Base-by-base conservation (phyloP, 30 jellyfish, hydroid and myxozoan species). In the Catostylus mosaicus region DNA sequence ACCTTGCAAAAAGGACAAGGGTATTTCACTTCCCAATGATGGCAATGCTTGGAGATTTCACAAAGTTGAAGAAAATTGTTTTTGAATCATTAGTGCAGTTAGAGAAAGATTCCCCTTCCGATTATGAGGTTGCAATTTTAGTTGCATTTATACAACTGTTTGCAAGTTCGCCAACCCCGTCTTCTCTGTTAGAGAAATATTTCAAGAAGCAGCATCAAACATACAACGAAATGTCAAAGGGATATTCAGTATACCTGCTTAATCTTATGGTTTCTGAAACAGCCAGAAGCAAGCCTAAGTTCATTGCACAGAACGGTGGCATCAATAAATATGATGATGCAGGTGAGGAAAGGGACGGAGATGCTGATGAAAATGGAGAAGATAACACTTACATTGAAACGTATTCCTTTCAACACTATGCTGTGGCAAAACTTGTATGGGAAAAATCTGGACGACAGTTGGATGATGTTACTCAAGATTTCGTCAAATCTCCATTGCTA, bases 21-120 rank as follows among this genome's bases (percentile, higher is more conserved):
- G 88, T 77, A 1, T 77, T 77, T 67, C 88, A 77, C 34, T 77
- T 77, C 60, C 88, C 88, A 59, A 77, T 77, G 88, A 60, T 60
- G 79, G 88, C 79, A 9, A 60, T 77, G 88, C 70, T 77, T 38
- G 79, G 79, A 14, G 88, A 77, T 4, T 77, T 57, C 30, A 32
- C 46, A 29, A 77, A 61, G 51, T 61, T 57, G 70, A 37, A 61
- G 52, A 36, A 29, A n/a, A 40, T 57, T 56, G 88, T 77, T 1
- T 19, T 54, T 26, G 70, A 60, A 0, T 77, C 88, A n/a, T 33
- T 77, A 22, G 71, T 33, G 57, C 35, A 22, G 37, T 54, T 77
- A 38, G n/a, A 40, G 35, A 33, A 61, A 60, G 51, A 26, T 3
- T 24, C 20, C 1, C 79, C 78, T 20, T 38, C 1, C 22, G 70